Evolutionary conservation across 2,888 invertebrate species (phyloP), one percentile per base, ranked within the genome.

Genomic region (Oligia fasciuncula): DNA sequence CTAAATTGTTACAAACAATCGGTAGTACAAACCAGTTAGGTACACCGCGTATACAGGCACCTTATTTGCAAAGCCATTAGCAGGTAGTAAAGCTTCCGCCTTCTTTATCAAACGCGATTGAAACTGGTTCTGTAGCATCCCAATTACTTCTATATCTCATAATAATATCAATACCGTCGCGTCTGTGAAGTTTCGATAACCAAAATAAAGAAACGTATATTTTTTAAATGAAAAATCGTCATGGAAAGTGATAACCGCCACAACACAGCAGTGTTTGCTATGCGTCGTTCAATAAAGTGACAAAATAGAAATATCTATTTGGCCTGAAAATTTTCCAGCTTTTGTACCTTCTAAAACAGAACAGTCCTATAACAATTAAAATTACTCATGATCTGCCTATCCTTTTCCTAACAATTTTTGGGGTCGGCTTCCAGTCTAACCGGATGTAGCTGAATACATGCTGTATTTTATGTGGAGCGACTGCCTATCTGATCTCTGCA

Each of bases 21-120:
- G 62, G 23, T 66, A 46, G 43, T 79, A 35, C 23, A 57, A 73
- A 76, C 49, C 35, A 63, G 69, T 73, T 60, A 62, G 23, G n/a
- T 54, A 62, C 4, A 40, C 40, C 23, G 23, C 60, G n/a, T 11
- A 60, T 19, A 49, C 13, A 66, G 5, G 72, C 57, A 43, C 40
- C 68, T 51, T 49, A 62, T 49, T 49, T 66, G 66, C 51, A 74
- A 49, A 75, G 54, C 65, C 46, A 73, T 80, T 84, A 75, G 23
- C 51, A 51, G 43, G 19, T 67, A 67, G 49, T 74, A 63, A 14
- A 70, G 51, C 51, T 80, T 73, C 65, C 84, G 76, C 66, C 62
- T 62, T 35, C 2, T 73, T 80, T 81, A 71, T 82, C 75, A 49
- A 40, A 29, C 29, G 17, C 57, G 23, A 17, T 19, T 29, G 35